phyloP scores from a whole-genome alignment of 2,888 invertebrate species.

The Cheilosia impressa region DNA sequence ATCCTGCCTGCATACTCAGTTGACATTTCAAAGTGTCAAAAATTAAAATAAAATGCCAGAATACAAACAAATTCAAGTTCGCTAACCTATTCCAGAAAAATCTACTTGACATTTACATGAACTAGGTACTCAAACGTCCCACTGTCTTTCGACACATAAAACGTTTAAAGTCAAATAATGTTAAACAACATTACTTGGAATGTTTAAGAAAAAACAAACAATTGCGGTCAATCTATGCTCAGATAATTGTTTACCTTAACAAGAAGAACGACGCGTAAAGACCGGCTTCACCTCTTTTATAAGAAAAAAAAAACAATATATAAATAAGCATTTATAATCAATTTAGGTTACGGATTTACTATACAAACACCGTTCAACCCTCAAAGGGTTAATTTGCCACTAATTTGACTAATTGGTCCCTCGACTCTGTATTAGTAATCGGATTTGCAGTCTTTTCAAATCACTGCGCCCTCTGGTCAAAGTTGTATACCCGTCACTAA shows the following conservation, averaged over 20 bases:
- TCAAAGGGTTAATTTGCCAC: conserved; percentile 12
- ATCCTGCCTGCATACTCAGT: too few species aligned
- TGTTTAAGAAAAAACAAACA: neutral
- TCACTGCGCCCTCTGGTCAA: neutral
- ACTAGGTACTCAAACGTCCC: too few species aligned
- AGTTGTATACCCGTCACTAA: neutral
- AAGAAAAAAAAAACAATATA: neutral
- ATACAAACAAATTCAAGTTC: too few species aligned
- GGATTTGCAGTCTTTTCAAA: conserved; percentile 13
- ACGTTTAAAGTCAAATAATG: too few species aligned
- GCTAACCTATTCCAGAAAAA: too few species aligned
- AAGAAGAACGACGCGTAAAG: neutral
- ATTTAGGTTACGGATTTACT: conserved; percentile 25
- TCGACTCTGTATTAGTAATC: neutral
- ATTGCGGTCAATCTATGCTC: neutral
- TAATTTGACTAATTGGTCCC: neutral
- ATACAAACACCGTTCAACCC: neutral
- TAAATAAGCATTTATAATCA: too few species aligned
- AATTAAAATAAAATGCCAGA: too few species aligned
- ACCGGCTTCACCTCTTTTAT: neutral
- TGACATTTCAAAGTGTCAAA: too few species aligned
- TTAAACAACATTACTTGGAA: too few species aligned
- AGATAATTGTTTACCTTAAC: neutral
- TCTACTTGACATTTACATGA: too few species aligned
- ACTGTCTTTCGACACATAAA: too few species aligned